These are phyloP conservation scores for Pogonomyrmex californicus DNA, from an alignment of 1,140 invertebrate genomes.

Conservation along the genomic window DNA sequence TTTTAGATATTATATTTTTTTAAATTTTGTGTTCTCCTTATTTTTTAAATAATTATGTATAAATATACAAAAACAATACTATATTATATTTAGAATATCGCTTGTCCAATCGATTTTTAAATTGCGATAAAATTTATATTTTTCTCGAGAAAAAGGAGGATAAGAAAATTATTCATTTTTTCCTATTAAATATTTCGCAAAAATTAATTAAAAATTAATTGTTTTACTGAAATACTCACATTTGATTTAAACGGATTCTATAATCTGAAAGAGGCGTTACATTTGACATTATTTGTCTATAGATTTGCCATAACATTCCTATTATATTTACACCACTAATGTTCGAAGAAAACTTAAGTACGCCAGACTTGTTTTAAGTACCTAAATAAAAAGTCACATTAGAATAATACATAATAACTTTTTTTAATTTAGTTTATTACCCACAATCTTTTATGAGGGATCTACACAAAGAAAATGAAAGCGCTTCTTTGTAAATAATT, in stretches of 20 bases:
- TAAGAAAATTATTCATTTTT: not conserved
- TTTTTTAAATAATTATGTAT: too few species aligned
- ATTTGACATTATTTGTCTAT: not conserved
- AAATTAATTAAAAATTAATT: not conserved
- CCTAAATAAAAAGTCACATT: conserved; percentile 34
- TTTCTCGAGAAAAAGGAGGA: not conserved
- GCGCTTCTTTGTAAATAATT: not conserved
- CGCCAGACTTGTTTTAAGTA: conserved; percentile 68
- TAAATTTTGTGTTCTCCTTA: too few species aligned
- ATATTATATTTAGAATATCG: too few species aligned
- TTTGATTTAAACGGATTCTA: conserved; percentile 9
- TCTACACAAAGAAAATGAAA: not conserved
- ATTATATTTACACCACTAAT: conserved; percentile 34
- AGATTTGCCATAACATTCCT: not conserved
- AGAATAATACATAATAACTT: conserved; percentile 11
- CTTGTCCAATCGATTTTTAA: too few species aligned
- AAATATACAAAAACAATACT: too few species aligned
- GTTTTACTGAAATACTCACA: conserved; percentile 23
- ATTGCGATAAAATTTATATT: not conserved
- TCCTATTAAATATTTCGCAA: not conserved
- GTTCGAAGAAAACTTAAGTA: conserved; percentile 68
- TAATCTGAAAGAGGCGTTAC: not conserved
- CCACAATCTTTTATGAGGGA: not conserved
- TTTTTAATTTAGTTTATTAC: not conserved
- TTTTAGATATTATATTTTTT: not conserved